Conservation (phyloP, 1,140 invertebrate genomes). For the Daktulosphaira vitifoliae region DNA sequence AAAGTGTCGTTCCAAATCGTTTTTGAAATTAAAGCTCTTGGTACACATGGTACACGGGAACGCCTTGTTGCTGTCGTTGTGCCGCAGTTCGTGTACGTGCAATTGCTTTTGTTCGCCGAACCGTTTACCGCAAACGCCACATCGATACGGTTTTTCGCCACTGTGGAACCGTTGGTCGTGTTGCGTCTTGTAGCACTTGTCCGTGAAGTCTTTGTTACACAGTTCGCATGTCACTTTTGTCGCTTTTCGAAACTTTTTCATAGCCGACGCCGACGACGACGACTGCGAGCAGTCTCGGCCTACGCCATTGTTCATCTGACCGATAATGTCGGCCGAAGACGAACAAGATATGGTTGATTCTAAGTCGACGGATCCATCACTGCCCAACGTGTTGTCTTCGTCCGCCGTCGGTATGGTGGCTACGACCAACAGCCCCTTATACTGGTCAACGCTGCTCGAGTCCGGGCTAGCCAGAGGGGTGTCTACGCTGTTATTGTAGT, state of each 20-base stretch:
- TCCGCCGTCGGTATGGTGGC: neutral
- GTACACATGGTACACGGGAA: constrained; percentile 80
- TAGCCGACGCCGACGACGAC: neutral
- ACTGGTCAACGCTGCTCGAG: constrained; percentile 5
- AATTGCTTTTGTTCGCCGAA: constrained; percentile 59
- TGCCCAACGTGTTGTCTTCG: constrained; percentile 4
- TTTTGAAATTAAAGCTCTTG: constrained; percentile 85
- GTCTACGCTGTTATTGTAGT: neutral
- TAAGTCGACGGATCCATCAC: neutral
- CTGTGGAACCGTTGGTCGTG: constrained; percentile 83
- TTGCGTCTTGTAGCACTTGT: constrained; percentile 77
- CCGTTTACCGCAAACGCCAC: constrained; percentile 71
- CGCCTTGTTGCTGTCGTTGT: constrained; percentile 68
- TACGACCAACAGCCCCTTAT: constrained; percentile 5
- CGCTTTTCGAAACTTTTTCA: constrained; percentile 14
- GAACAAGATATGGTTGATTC: neutral
- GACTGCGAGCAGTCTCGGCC: neutral
- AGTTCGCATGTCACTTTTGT: constrained; percentile 52
- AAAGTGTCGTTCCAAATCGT: constrained; percentile 78
- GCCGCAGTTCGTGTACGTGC: constrained; percentile 63
- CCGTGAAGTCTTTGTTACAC: constrained; percentile 77
- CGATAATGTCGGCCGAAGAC: neutral
- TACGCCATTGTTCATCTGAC: neutral
- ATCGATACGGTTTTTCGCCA: constrained; percentile 77
- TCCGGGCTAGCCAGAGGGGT: constrained; percentile 14